phyloP scores from a whole-genome alignment of 2,113 vertebrate genomes.

The Macaca fascicularis region T2T-MFA8v1.1 NC_088389.1:54395501-54396000 shows the following conservation, averaged over 20 bases:
- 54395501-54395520: background rate
- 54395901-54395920: background rate
- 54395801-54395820: background rate
- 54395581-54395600: background rate
- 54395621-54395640: background rate
- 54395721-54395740: background rate
- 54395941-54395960: background rate
- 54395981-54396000: background rate
- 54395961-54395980: background rate
- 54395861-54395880: background rate
- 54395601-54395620: background rate
- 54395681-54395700: background rate
- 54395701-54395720: background rate
- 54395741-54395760: background rate
- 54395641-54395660: background rate
- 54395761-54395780: background rate
- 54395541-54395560: background rate
- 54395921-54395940: background rate
- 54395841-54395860: background rate
- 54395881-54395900: background rate
- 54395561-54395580: accelerated
- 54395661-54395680: background rate
- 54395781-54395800: background rate
- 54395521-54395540: background rate
- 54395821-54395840: background rate